These are phyloP conservation scores for Halictus ligatus DNA, from an alignment of 2,888 invertebrate species.

Conservation along the genomic window DNA sequence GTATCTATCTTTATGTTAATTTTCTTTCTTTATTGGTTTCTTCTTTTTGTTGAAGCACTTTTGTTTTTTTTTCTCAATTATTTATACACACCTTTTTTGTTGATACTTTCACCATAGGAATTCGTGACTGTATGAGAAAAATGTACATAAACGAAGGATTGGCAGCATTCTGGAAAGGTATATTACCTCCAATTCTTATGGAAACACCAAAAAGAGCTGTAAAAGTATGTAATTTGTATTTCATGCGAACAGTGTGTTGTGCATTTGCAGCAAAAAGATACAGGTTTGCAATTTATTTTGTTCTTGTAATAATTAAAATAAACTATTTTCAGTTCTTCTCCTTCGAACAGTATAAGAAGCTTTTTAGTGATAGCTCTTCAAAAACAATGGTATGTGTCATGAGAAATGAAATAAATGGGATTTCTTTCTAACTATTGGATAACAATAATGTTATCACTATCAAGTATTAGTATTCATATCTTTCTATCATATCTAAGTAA, in stretches of 20 bases:
- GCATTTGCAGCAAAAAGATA: background rate
- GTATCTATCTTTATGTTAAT: background rate
- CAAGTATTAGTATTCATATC: background rate
- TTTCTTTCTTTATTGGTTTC: background rate
- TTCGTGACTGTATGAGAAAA: conserved; percentile 94
- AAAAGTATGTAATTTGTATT: conserved; percentile 86
- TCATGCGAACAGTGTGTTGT: background rate
- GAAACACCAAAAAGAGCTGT: conserved; percentile 98
- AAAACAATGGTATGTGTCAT: conserved; percentile 89
- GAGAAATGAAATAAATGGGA: background rate
- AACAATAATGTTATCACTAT: background rate
- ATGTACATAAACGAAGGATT: conserved; percentile 95
- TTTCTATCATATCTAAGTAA: background rate
- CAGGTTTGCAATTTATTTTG: background rate
- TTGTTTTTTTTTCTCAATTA: background rate
- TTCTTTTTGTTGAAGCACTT: background rate
- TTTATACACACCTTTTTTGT: background rate
- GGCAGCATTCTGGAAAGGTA: conserved; percentile 96
- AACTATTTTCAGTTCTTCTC: conserved; percentile 90
- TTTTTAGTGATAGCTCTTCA: conserved; percentile 90
- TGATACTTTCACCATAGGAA: conserved; percentile 85
- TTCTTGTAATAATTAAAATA: conserved; percentile 9
- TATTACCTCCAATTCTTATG: conserved; percentile 95
- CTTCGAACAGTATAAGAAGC: conserved; percentile 96
- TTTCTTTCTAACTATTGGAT: background rate